phyloP scores from a whole-genome alignment of 2,113 vertebrate genomes.

The Psophia crepitans region DNA sequence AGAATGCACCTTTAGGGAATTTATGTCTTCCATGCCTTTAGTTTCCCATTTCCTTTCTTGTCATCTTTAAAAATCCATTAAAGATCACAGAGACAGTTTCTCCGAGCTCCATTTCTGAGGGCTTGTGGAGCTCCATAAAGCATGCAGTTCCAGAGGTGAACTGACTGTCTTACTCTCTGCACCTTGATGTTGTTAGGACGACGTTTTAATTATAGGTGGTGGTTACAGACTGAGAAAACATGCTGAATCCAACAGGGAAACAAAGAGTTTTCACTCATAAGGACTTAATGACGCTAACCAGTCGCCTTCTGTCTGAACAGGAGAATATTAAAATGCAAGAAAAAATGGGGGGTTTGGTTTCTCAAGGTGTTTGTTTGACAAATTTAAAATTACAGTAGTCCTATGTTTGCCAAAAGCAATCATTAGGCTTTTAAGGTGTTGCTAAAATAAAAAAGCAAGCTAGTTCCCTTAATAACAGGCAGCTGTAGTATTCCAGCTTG shows the following conservation, averaged over 20 bases:
- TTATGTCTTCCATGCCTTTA: slow-evolving; percentile 79
- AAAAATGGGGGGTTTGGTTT: not conserved
- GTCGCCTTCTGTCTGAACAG: not conserved
- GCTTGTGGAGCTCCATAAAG: slow-evolving; percentile 68
- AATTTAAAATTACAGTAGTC: not conserved
- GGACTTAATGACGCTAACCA: slow-evolving; percentile 45
- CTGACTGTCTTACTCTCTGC: slow-evolving; percentile 41
- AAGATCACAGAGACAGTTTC: slow-evolving; percentile 79
- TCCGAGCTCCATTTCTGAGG: slow-evolving; percentile 72
- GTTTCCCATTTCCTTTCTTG: slow-evolving; percentile 82
- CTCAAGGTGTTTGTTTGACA: not conserved
- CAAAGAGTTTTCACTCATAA: slow-evolving; percentile 8
- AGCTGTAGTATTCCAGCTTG: slow-evolving; percentile 11
- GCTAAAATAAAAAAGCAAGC: slow-evolving; percentile 41
- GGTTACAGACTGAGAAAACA: slow-evolving; percentile 48
- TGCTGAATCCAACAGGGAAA: slow-evolving; percentile 34
- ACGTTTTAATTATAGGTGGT: slow-evolving; percentile 70
- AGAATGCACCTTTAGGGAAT: slow-evolving; percentile 91
- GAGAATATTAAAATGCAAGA: slow-evolving; percentile 20
- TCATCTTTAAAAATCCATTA: slow-evolving; percentile 89
- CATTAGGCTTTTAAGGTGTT: slow-evolving; percentile 37
- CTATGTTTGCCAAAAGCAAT: slow-evolving; percentile 38
- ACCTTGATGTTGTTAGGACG: slow-evolving; percentile 40
- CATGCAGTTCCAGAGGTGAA: slow-evolving; percentile 52
- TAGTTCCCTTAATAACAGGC: not conserved